These are phyloP conservation scores for Araneus ventricosus DNA, from an alignment of 1,140 invertebrate genomes.

Conservation along the genomic window DNA sequence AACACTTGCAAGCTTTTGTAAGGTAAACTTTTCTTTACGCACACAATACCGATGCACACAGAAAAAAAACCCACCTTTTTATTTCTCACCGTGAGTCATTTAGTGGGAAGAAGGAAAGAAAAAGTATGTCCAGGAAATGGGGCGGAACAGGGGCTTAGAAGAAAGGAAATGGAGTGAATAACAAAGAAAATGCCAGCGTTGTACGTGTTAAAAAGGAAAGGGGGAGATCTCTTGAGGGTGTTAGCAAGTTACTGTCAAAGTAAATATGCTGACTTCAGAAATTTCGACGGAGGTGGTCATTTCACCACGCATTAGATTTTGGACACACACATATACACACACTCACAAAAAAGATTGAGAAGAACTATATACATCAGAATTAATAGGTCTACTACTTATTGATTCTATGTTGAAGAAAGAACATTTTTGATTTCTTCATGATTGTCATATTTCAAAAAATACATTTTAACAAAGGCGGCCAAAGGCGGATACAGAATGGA, in stretches of 20 bases:
- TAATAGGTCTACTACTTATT: background rate
- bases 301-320: background rate
- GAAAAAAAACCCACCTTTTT: background rate
- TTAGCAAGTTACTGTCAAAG: constrained; percentile 16
- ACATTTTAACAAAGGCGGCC: too few species aligned
- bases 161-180: constrained; percentile 25
- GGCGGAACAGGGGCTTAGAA: constrained; percentile 13
- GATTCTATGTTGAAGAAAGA: too few species aligned
- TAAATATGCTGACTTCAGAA: constrained; percentile 21
- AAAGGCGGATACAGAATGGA: too few species aligned
- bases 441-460: too few species aligned
- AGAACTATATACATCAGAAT: background rate
- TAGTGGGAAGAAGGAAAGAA: constrained; percentile 20
- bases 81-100: background rate
- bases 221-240: constrained; percentile 6
- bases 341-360: background rate
- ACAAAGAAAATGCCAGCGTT: constrained; percentile 3
- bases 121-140: constrained; percentile 21
- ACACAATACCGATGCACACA: background rate
- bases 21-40: background rate
- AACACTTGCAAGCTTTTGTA: background rate
- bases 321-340: background rate
- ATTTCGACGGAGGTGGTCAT: background rate
- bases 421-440: too few species aligned
- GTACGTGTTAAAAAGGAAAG: constrained; percentile 20